phyloP scores from a whole-genome alignment of 2,797 vertebrate genomes.

The Amazona ochrocephala region DNA sequence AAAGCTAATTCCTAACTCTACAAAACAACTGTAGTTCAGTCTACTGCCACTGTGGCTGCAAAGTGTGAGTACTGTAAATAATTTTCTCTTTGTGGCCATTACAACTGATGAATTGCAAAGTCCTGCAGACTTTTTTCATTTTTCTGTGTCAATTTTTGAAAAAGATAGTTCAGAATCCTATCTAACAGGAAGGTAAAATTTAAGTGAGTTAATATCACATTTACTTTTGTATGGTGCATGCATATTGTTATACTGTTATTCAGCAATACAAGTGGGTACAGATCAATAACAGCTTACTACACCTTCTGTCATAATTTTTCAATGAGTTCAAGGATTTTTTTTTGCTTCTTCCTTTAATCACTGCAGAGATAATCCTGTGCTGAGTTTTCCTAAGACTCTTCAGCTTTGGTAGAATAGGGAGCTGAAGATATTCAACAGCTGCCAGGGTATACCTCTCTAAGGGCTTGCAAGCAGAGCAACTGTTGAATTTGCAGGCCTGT shows the following conservation, averaged over 20 bases:
- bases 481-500: background rate
- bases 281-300: background rate
- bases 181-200: background rate
- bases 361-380: background rate
- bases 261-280: background rate
- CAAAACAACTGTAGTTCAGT: background rate
- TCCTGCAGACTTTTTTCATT: background rate
- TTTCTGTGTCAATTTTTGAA: background rate
- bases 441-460: background rate
- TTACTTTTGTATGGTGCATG: background rate
- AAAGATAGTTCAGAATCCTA: background rate
- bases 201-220: background rate
- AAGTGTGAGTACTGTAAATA: background rate
- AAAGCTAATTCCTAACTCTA: slow-evolving; percentile 25
- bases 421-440: background rate
- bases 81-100: background rate
- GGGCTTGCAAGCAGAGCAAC: background rate
- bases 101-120: background rate
- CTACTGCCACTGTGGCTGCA: background rate
- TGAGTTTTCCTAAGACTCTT: background rate
- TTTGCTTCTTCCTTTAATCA: background rate
- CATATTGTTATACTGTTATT: background rate
- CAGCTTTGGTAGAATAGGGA: background rate
- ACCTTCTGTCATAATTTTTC: background rate
- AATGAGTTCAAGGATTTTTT: background rate